phyloP scores from a whole-genome alignment of 2,888 invertebrate species.

The Iselma pallidipennis region DNA sequence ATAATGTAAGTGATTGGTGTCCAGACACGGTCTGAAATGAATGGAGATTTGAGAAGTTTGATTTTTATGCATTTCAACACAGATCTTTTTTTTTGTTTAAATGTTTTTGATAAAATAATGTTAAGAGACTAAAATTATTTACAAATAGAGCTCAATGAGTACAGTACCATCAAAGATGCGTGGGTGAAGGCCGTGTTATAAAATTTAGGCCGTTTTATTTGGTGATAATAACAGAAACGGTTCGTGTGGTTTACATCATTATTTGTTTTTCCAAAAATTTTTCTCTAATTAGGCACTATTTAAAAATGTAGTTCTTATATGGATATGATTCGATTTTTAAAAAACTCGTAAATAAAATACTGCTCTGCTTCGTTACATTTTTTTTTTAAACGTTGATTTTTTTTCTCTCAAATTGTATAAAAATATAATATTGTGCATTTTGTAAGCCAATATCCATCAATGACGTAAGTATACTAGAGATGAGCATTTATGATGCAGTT shows the following conservation, averaged over 20 bases:
- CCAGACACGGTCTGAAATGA: background rate
- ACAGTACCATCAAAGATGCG: conserved; percentile 36
- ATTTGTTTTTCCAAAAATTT: conserved; percentile 15
- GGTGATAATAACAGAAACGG: background rate
- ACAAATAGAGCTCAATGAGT: conserved; percentile 53
- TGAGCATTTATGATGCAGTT: conserved; percentile 50
- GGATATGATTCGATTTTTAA: conserved; percentile 56
- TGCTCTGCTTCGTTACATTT: conserved; percentile 47
- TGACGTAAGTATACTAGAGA: conserved; percentile 50
- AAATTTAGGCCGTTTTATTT: conserved; percentile 16
- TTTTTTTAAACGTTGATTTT: conserved; percentile 46
- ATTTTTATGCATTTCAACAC: conserved; percentile 1
- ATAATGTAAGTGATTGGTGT: background rate
- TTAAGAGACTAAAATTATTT: conserved; percentile 49
- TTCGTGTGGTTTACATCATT: background rate
- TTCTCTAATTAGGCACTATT: conserved; percentile 53
- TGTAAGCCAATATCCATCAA: conserved; percentile 50
- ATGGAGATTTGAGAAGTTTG: conserved; percentile 9
- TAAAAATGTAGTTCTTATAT: conserved; percentile 47
- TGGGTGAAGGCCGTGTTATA: background rate
- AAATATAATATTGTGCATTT: conserved; percentile 58
- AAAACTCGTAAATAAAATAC: conserved; percentile 56
- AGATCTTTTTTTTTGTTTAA: conserved; percentile 31
- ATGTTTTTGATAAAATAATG: conserved; percentile 52
- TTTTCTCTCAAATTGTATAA: conserved; percentile 56